phyloP scores from a whole-genome alignment of 2,888 invertebrate genomes.

The Synergus itoensis region DNA sequence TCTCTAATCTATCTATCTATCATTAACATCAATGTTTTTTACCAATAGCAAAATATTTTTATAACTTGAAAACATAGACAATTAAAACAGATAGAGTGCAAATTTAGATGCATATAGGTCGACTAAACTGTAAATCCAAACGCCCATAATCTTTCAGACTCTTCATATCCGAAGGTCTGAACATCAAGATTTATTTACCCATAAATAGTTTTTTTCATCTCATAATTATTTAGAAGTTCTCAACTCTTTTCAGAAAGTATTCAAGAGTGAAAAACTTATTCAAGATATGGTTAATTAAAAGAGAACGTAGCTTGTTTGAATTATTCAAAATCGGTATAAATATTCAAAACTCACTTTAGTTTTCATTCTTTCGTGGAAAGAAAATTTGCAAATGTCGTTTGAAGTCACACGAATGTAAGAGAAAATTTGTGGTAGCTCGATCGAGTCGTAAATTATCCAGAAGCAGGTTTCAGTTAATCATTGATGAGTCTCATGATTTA shows the following conservation, averaged over 20 bases:
- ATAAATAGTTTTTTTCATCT: constrained; percentile 7
- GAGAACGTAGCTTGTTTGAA: too few relatives aligned
- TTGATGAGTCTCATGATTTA: constrained; percentile 57
- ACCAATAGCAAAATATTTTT: neutral
- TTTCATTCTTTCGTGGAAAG: neutral
- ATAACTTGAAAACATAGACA: neutral
- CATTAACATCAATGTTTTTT: neutral
- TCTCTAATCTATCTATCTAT: too few relatives aligned
- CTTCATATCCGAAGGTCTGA: constrained; percentile 5
- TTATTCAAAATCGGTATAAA: neutral
- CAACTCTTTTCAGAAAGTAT: neutral
- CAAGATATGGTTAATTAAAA: too few relatives aligned
- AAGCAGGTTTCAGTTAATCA: constrained; percentile 41
- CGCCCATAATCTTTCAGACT: neutral
- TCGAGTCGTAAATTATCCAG: constrained; percentile 51
- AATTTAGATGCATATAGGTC: constrained; percentile 27
- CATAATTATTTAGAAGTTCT: neutral
- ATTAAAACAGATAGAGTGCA: neutral
- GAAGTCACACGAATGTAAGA: neutral
- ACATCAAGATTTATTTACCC: neutral
- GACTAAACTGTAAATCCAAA: constrained; percentile 15
- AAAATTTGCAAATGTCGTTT: neutral
- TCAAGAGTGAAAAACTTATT: neutral
- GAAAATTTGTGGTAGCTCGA: constrained; percentile 37
- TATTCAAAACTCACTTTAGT: neutral